Percentiles rank a stretch among this genome's conserved stretches.
Conservation (phyloP, 2,888 invertebrate species). For the Oligia fasciuncula region DNA sequence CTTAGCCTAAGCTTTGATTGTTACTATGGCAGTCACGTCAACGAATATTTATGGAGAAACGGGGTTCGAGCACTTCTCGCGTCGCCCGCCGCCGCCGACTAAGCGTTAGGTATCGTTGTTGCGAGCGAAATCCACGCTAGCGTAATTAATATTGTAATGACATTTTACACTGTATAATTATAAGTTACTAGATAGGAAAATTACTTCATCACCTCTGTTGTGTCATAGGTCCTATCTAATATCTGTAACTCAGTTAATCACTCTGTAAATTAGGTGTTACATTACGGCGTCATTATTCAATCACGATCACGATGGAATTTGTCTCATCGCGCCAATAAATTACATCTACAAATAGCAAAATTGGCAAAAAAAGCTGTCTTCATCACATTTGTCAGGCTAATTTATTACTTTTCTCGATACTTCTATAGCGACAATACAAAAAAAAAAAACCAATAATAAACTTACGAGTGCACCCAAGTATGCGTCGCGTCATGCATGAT, state of each 20-base stretch:
- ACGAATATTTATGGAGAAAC: constrained; percentile 51
- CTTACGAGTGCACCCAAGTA: constrained; percentile 40
- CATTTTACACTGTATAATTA: constrained; percentile 6
- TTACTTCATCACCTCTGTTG: constrained; percentile 9
- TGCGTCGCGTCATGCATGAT: too few relatives aligned
- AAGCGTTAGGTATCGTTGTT: constrained; percentile 23
- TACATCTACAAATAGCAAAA: constrained; percentile 23
- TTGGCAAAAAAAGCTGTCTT: constrained; percentile 9
- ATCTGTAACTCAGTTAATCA: constrained; percentile 24
- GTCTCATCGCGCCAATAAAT: constrained; percentile 29
- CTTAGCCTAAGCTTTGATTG: constrained; percentile 22
- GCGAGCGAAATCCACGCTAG: constrained; percentile 9
- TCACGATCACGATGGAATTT: constrained; percentile 19
- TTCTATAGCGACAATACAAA: constrained; percentile 32
- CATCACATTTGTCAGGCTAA: constrained; percentile 18
- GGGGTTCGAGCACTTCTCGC: constrained; percentile 23
- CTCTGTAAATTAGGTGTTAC: constrained; percentile 30
- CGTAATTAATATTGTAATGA: constrained; percentile 27
- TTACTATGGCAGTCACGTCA: constrained; percentile 52
- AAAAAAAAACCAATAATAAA: constrained; percentile 49
- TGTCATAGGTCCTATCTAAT: constrained; percentile 24
- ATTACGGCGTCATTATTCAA: constrained; percentile 3
- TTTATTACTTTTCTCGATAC: constrained; percentile 51
- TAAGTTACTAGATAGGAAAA: constrained; percentile 28
- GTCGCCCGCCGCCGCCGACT: too few relatives aligned